Evolutionary conservation across 1,140 invertebrate genomes (phyloP).

Genomic region (Microplitis mediator): DNA sequence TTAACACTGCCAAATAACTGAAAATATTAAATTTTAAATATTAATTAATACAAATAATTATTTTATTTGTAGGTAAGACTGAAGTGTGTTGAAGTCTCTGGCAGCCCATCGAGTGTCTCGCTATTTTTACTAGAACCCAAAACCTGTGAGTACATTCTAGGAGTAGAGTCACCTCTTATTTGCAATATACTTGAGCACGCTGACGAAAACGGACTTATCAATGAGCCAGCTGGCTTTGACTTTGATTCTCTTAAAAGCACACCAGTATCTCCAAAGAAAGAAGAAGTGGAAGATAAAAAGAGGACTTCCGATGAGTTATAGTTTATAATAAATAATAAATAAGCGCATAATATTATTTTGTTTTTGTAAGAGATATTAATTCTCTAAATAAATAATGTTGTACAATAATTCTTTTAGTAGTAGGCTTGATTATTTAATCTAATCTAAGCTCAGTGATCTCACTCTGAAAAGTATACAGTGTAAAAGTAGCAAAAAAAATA

Average conservation of each 20-base stretch:
- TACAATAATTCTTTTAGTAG: neutral
- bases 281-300: constrained; percentile 41
- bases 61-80: constrained; percentile 67
- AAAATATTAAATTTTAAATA: neutral
- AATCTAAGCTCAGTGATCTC: neutral
- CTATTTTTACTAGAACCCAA: constrained; percentile 88
- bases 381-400: neutral
- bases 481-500: neutral
- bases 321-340: neutral
- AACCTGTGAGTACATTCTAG: constrained; percentile 89
- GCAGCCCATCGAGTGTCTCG: constrained; percentile 77
- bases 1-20: too few relatives aligned
- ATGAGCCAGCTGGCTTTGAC: constrained; percentile 53
- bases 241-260: constrained; percentile 56
- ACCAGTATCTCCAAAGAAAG: constrained; percentile 33
- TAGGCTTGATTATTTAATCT: too few relatives aligned
- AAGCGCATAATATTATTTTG: neutral
- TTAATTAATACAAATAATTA: neutral
- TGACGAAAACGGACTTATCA: constrained; percentile 73
- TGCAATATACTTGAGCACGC: constrained; percentile 81
- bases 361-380: neutral
- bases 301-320: constrained; percentile 16
- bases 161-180: constrained; percentile 87
- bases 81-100: constrained; percentile 75
- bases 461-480: neutral